phyloP scores from a whole-genome alignment of 1,140 invertebrate genomes.

The Glossosoma conforme region DNA sequence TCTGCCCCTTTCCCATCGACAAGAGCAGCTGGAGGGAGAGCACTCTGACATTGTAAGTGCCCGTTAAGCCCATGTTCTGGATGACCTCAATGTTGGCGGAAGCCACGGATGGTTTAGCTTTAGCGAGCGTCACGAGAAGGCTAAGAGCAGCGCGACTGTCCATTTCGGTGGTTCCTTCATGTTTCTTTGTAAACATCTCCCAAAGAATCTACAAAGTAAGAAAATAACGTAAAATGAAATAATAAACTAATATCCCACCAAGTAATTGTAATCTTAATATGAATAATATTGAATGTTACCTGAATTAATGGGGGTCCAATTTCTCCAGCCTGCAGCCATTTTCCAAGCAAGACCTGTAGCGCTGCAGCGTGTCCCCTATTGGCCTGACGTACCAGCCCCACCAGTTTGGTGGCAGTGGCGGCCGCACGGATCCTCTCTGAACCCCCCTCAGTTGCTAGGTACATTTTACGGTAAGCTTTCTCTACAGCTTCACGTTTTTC shows the following conservation, averaged over 20 bases:
- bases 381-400: slow-evolving; percentile 52
- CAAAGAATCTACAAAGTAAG: slow-evolving; percentile 62
- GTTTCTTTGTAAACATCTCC: slow-evolving; percentile 74
- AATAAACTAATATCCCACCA: background rate
- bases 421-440: slow-evolving; percentile 42
- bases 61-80: slow-evolving; percentile 46
- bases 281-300: too few relatives aligned
- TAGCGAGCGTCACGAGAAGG: slow-evolving; percentile 65
- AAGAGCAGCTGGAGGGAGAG: slow-evolving; percentile 40
- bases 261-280: background rate
- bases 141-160: slow-evolving; percentile 67
- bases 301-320: slow-evolving; percentile 50
- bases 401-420: slow-evolving; percentile 57
- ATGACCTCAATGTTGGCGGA: slow-evolving; percentile 51
- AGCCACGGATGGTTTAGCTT: slow-evolving; percentile 52
- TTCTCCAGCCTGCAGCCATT: slow-evolving; percentile 61
- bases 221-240: background rate
- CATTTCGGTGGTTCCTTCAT: slow-evolving; percentile 60
- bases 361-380: slow-evolving; percentile 53
- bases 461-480: slow-evolving; percentile 51
- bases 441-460: slow-evolving; percentile 41
- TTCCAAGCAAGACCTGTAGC: slow-evolving; percentile 62
- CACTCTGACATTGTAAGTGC: slow-evolving; percentile 40
- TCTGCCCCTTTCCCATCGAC: slow-evolving; percentile 38
- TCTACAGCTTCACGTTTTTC: slow-evolving; percentile 55